These are phyloP conservation scores for Agapornis canus DNA, from an alignment of 2,797 vertebrate species.

Conservation along the genomic window DNA sequence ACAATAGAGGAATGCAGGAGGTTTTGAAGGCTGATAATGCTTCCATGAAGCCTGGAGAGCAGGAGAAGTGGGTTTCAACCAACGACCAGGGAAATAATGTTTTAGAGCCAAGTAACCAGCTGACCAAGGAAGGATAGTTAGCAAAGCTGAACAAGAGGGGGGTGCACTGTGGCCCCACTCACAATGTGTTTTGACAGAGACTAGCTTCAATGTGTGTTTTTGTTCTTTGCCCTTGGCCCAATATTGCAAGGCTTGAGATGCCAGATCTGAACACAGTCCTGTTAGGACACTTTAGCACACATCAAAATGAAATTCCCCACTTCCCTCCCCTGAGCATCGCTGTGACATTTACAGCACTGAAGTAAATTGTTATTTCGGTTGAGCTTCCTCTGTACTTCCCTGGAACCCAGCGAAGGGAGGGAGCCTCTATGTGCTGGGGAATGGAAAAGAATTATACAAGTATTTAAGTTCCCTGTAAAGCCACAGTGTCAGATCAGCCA, in stretches of 20 bases:
- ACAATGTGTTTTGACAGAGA: neutral
- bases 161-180: neutral
- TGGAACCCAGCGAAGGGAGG: neutral
- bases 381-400: neutral
- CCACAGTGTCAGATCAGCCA: neutral
- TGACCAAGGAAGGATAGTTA: neutral
- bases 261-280: neutral
- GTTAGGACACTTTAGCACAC: neutral
- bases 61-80: neutral
- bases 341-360: neutral
- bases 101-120: neutral
- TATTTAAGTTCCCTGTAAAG: constrained; percentile 32
- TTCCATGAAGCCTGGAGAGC: neutral
- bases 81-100: neutral
- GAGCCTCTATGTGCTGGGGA: neutral
- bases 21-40: neutral
- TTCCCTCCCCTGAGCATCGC: neutral
- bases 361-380: neutral
- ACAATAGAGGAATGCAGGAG: neutral
- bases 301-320: neutral
- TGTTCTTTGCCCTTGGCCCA: neutral
- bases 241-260: neutral
- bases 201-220: neutral
- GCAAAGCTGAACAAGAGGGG: neutral
- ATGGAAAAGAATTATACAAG: neutral